A percentile compares a stretch with the other conserved stretches of the same genome.
Conservation (phyloP, 2,113 vertebrate genomes). For the Takifugu bimaculatus region DNA sequence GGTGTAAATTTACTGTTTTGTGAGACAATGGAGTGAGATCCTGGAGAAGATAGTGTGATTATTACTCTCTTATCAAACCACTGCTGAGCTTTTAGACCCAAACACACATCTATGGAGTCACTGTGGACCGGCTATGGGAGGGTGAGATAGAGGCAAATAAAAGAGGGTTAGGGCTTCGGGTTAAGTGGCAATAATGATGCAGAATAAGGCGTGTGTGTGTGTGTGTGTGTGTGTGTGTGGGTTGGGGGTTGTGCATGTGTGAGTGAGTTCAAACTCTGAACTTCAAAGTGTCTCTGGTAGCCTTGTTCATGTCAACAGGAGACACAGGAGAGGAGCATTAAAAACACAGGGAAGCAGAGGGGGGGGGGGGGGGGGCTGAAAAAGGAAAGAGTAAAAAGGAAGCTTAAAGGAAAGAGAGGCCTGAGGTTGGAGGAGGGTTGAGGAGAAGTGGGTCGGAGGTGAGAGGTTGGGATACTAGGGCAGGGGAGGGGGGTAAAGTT, state of each 20-base stretch:
- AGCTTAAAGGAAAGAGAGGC: constrained; percentile 43
- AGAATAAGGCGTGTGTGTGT: constrained; percentile 51
- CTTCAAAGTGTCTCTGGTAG: constrained; percentile 61
- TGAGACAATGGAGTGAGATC: constrained; percentile 13
- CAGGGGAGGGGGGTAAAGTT: constrained; percentile 54
- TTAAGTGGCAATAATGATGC: constrained; percentile 69
- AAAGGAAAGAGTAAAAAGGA: constrained; percentile 51
- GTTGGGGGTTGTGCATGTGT: constrained; percentile 11
- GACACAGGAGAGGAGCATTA: constrained; percentile 34
- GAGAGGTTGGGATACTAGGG: constrained; percentile 51
- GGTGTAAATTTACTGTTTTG: not conserved
- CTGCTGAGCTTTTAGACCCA: constrained; percentile 3
- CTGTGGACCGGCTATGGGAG: constrained; percentile 21
- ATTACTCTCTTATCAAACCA: constrained; percentile 11
- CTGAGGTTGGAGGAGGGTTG: constrained; percentile 51
- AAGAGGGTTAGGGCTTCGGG: constrained; percentile 52
- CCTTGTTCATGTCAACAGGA: constrained; percentile 65
- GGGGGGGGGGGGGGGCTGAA: constrained; percentile 34
- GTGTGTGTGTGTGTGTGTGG: constrained; percentile 41
- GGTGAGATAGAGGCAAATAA: constrained; percentile 64
- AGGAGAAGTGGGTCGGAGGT: constrained; percentile 60
- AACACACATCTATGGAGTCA: constrained; percentile 26
- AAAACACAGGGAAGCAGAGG: constrained; percentile 32
- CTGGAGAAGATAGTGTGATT: constrained; percentile 7
- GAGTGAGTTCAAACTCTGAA: constrained; percentile 38